Base-by-base conservation (phyloP, 2,888 invertebrate species). In the Drosophila borealis region DNA sequence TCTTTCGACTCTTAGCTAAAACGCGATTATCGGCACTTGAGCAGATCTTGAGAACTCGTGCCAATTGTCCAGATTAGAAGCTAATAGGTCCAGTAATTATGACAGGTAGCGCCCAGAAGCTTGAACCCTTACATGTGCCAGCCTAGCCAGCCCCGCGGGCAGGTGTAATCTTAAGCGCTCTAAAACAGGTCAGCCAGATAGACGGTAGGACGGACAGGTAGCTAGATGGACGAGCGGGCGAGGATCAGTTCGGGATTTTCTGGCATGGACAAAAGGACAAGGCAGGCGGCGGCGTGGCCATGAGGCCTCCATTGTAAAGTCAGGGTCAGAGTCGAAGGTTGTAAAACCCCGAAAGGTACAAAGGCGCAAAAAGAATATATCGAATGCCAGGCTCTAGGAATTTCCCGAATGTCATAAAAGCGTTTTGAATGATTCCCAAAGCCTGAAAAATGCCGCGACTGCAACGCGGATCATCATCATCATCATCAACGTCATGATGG, bases 361-460 rank as follows among this genome's bases (percentile, higher is more conserved):
- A 25, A 34, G 14, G n/a, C 29, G 3, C 13, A 8, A 34, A 29
- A 42, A 6, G 41, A 46, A 49, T 55, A 41, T 13, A 2, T 60
- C 44, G 65, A 21, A 44, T 48, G 61, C 44, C 14, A 3, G 61
- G 48, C 60, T 62, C 79, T 70, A 60, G 82, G 83, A 82, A 80
- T 83, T 88, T 75, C 86, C 83, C 49, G 39, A 39, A 36, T 42
- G 33, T 36, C 62, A 56, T 82, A 78, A 82, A 85, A 73, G 54
- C 78, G 72, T 82, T 70, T 77, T 83, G 70, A 83, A 83, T 83
- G 83, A 70, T 84, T 62, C 14, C 21, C 29, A 21, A 65, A 19
- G 48, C 19, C 41, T 21, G 25, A 41, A 34, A 41, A 56, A 48
- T 10, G 44, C 13, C 42, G 36, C 9, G 45, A 11, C 29, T 46